Evolutionary conservation across 2,888 invertebrate species (phyloP), one percentile per base, ranked within the genome.

Genomic region (Halictus quadricinctus): DNA sequence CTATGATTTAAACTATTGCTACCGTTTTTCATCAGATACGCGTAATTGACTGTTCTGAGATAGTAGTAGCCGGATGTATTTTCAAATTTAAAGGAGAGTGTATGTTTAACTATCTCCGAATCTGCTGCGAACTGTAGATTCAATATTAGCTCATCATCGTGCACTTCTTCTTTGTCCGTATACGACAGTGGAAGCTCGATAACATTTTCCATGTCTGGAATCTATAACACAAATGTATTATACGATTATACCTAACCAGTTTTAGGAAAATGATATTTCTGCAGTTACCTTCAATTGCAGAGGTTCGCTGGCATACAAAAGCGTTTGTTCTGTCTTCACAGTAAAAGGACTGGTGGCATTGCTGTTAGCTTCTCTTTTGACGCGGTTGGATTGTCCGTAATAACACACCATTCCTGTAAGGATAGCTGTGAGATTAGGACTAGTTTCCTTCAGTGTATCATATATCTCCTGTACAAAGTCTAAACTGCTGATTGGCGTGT

Each of bases 381-480:
- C 86, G 50, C 94, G 91, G 21, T 94, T 93, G 0, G 86, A 87
- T 15, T 88, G 84, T 72, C 88, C 90, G 64, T 91, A 93, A 75
- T 74, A 86, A 76, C 94, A 94, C 5, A 89, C 89, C 72, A 85
- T 91, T 50, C 94, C 94, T 2, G 93, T 93, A 8, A 94, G 85
- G 29, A 88, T 90, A 29, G 90, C 91, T 29, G 93, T 80, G 18
- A 92, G 82, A 41, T 91, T 91, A 2, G 92, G 90, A 72, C 80
- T 93, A 0, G 90, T 87, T 41, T 96, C 96, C 72, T 93, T 93
- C 7, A 92, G 58, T 12, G 80, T 81, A n/a, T 91, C 91, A 76
- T 91, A 94, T 5, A 86, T 88, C 43, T 92, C 91, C 10, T 90
- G 77, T 73, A 93, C 78, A 12, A 81, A 64, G 8, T 93, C 89